Base-by-base conservation (phyloP, 2,888 invertebrate species). In the Phalera bucephala region DNA sequence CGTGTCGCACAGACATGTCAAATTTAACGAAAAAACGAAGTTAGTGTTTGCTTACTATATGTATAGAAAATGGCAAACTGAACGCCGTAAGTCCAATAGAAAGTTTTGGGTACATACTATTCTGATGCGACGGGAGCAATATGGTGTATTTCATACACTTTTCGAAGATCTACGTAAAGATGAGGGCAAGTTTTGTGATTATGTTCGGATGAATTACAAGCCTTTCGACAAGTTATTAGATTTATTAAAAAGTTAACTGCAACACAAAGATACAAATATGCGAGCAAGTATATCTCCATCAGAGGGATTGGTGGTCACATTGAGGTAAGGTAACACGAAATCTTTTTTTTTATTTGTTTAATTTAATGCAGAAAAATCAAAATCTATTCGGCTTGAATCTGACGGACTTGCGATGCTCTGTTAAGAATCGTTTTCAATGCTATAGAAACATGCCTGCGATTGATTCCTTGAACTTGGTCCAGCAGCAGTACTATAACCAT, bases 201-300 rank as follows among this genome's bases (percentile, higher is more conserved):
- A 52, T 52, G 31, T 52, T 33, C 47, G 45, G 19, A 52, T 52
- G 45, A 45, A 50, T 45, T 35, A 50, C n/a, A n/a, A n/a, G n/a
- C n/a, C 40, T 36, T 50, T 50, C 23, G 45, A 50, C 19, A 52
- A 43, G 45, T 45, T 45, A 45, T 40, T 48, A 36, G 27, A 41
- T 45, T 44, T 41, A 41, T 45, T 48, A 48, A 46, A 45, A 14
- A 45, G 40, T 10, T 43, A 52, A 48, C 32, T 45, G 40, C 34
- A 52, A 47, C 45, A 43, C 45, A 43, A n/a, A 40, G 21, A 48
- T 38, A 52, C 40, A 43, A 49, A 41, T 39, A 49, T 44, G 43
- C 39, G 45, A 25, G 33, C 15, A 25, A 33, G 43, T 37, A 45
- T 45, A 29, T 32, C 36, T 37, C 10, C 35, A 20, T 28, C 14